Conservation (phyloP, 2,888 invertebrate species). For the Hesperia comma region DNA sequence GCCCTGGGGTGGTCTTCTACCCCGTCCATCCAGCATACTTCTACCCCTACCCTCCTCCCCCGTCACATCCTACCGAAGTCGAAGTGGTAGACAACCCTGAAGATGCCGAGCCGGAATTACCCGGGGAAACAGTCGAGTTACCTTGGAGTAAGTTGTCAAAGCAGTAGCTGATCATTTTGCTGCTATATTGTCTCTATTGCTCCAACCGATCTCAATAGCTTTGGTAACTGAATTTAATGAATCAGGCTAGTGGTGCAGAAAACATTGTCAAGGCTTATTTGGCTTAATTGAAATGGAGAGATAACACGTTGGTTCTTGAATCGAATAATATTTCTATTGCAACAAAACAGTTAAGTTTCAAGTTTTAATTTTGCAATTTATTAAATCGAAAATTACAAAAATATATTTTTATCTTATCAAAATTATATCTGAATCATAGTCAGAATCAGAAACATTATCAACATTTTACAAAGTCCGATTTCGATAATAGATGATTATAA, state of each 20-base stretch:
- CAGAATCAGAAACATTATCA: conserved; percentile 5
- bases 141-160: conserved; percentile 76
- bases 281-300: conserved; percentile 8
- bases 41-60: conserved; percentile 59
- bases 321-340: background rate
- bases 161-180: conserved; percentile 13
- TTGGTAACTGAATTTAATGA: background rate
- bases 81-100: conserved; percentile 58
- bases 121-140: conserved; percentile 78
- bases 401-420: conserved; percentile 24
- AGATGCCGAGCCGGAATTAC: conserved; percentile 68
- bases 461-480: conserved; percentile 9
- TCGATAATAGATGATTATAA: conserved; percentile 22
- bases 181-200: background rate
- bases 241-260: background rate
- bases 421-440: background rate
- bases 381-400: no score
- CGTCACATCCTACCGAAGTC: conserved; percentile 50
- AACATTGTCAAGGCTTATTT: background rate
- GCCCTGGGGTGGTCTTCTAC: conserved; percentile 64
- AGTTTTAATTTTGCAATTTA: no score
- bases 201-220: background rate
- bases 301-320: conserved; percentile 15
- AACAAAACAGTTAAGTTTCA: background rate
- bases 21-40: conserved; percentile 76